These are phyloP conservation scores for Chrosomus eos DNA, from an alignment of 2,797 vertebrate species.

Conservation along the genomic window DNA sequence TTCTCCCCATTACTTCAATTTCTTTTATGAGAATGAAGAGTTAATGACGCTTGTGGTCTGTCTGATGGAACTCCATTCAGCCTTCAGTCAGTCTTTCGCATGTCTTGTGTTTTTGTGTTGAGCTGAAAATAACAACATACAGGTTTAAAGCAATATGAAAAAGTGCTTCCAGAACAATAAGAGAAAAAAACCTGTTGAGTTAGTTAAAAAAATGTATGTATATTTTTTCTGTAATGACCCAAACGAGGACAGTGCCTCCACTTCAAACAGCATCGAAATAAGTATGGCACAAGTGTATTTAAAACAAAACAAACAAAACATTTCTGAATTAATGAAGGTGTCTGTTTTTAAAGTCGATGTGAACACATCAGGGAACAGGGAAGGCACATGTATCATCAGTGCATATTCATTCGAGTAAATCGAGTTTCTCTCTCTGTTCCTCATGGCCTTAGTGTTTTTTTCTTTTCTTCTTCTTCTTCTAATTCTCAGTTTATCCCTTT, in stretches of 20 bases:
- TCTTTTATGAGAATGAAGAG: conserved; percentile 28
- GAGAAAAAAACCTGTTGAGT: background rate
- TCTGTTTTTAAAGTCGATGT: background rate
- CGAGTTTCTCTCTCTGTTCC: background rate
- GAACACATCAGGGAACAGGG: background rate
- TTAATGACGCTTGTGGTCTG: conserved; percentile 18
- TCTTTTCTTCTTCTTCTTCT: background rate
- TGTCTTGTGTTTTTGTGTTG: background rate
- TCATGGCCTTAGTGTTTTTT: background rate
- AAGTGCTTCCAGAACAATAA: background rate
- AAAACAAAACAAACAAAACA: background rate
- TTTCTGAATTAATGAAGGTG: background rate
- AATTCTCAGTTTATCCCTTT: conserved; percentile 22
- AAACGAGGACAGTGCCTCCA: background rate
- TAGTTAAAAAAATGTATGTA: background rate
- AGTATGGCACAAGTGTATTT: background rate
- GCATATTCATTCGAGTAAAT: conserved; percentile 13
- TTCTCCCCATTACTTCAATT: conserved; percentile 37
- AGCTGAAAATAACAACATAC: background rate
- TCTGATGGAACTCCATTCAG: conserved; percentile 10
- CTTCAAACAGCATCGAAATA: background rate
- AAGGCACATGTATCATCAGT: background rate
- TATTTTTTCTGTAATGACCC: background rate
- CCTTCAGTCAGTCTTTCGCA: conserved; percentile 7
- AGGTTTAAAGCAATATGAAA: background rate